These are phyloP conservation scores for Oryzias woworae DNA, from an alignment of 2,113 vertebrate genomes.

Conservation along the genomic window DNA sequence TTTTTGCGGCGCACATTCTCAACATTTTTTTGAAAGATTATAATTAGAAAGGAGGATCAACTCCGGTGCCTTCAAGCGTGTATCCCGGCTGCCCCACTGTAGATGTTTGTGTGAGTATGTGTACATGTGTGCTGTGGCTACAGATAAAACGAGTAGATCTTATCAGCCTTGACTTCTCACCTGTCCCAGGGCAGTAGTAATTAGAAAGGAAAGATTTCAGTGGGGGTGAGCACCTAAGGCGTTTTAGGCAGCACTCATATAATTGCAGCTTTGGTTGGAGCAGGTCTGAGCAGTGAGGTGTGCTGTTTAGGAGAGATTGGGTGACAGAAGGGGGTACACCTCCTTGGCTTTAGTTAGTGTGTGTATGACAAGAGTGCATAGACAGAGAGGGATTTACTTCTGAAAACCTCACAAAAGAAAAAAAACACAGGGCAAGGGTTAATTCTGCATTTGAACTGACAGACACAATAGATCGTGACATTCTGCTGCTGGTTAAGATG, in stretches of 20 bases:
- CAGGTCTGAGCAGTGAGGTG: constrained; percentile 80
- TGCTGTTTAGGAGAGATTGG: constrained; percentile 81
- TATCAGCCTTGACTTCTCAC: constrained; percentile 87
- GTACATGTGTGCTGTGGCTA: constrained; percentile 73
- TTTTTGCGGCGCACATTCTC: constrained; percentile 77
- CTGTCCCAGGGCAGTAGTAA: constrained; percentile 84
- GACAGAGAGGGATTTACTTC: constrained; percentile 53
- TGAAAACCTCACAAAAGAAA: constrained; percentile 47
- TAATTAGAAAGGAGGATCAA: constrained; percentile 83
- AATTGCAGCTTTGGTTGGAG: constrained; percentile 88
- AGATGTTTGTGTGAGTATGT: constrained; percentile 50
- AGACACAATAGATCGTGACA: constrained; percentile 51
- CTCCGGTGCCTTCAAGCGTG: constrained; percentile 51
- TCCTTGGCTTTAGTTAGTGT: constrained; percentile 56
- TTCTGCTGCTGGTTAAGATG: constrained; percentile 13
- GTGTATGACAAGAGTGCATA: constrained; percentile 9
- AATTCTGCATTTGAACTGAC: constrained; percentile 72
- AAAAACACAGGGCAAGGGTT: constrained; percentile 61
- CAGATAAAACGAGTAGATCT: constrained; percentile 85
- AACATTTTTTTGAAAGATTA: constrained; percentile 79
- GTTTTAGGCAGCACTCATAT: constrained; percentile 80
- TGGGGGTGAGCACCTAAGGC: constrained; percentile 76
- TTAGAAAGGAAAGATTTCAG: constrained; percentile 89
- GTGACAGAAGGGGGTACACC: constrained; percentile 76
- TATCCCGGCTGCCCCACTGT: constrained; percentile 31